A percentile compares a stretch with the other conserved stretches of the same genome.
Evolutionary conservation across 2,797 vertebrate genomes (phyloP).

Genomic region (Eurystomus glaucurus): DNA sequence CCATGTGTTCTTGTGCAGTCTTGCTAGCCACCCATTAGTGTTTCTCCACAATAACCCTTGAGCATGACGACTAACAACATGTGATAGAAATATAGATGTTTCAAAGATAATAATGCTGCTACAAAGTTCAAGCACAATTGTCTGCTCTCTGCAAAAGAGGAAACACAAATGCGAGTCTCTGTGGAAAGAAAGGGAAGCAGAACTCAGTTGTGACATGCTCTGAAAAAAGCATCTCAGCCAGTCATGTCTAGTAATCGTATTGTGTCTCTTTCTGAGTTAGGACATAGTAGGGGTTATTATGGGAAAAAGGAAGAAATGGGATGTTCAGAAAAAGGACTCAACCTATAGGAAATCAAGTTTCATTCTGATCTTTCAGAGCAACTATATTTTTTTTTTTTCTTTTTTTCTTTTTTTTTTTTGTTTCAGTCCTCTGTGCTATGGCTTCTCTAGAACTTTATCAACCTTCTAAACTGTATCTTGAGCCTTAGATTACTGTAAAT

Average conservation of each 20-base stretch:
- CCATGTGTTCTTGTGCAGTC: background rate
- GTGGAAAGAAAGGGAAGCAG: background rate
- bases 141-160: background rate
- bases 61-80: background rate
- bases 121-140: background rate
- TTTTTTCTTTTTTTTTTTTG: fast-evolving
- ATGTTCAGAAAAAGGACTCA: background rate
- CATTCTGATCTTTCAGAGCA: background rate
- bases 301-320: background rate
- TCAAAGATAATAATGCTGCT: background rate
- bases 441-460: background rate
- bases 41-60: background rate
- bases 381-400: fast-evolving
- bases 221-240: background rate
- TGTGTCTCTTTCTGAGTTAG: background rate
- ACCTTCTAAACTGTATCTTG: background rate
- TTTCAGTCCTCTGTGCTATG: background rate
- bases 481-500: background rate
- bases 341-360: background rate
- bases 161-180: background rate
- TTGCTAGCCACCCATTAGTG: background rate
- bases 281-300: background rate
- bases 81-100: background rate
- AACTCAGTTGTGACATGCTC: background rate
- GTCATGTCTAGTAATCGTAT: background rate